Percentiles rank a stretch among this genome's conserved stretches.
These are phyloP conservation scores for Labia minor DNA, from an alignment of 2,888 invertebrate genomes.

Conservation along the genomic window DNA sequence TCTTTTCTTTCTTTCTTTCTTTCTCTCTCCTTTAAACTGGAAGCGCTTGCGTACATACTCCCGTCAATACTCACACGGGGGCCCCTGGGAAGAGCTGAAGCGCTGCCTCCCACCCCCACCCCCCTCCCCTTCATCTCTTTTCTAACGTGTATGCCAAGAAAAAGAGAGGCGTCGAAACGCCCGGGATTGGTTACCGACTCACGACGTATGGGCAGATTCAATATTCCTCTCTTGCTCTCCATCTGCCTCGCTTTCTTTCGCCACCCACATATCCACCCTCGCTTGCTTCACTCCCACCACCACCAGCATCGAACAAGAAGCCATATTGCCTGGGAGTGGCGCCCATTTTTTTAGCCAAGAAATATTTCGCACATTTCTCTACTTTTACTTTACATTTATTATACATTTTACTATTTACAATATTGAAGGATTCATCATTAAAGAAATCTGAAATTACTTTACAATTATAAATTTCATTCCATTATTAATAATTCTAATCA, in stretches of 20 bases:
- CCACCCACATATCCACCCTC: neutral
- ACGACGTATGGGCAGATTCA: neutral
- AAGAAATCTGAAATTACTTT: no score
- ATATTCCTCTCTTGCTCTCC: neutral
- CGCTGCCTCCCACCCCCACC: no score
- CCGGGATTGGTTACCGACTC: neutral
- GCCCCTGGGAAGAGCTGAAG: neutral
- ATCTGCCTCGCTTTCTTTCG: neutral
- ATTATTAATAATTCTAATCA: no score
- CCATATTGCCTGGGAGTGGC: slow-evolving; percentile 13
- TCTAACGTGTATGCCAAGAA: neutral
- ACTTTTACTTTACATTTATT: no score
- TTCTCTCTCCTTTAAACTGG: neutral
- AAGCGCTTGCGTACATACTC: neutral
- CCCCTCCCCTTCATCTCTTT: no score
- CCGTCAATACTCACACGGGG: slow-evolving; percentile 13
- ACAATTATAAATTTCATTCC: no score
- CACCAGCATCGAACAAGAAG: neutral
- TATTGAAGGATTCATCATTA: no score
- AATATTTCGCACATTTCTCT: no score
- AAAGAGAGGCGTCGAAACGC: neutral
- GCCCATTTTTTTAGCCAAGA: neutral
- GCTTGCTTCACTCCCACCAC: neutral
- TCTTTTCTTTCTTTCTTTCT: neutral
- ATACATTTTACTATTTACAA: no score